Conservation (phyloP, 2,113 vertebrate species). For the Cyprinodon tularosa region DNA sequence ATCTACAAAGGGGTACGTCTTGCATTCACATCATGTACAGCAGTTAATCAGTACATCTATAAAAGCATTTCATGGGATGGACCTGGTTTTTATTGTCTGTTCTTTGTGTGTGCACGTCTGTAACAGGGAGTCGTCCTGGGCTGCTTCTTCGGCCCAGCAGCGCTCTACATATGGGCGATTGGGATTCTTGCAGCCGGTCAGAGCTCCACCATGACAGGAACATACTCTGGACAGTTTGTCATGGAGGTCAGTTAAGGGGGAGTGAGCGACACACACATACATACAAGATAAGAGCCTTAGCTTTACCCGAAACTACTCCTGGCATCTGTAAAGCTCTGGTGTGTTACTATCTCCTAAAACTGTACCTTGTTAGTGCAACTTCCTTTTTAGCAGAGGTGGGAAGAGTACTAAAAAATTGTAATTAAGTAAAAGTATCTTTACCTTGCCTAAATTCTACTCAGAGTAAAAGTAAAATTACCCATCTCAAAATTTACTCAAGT, state of each 20-base stretch:
- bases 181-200: conserved; percentile 92
- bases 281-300: no score
- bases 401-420: no score
- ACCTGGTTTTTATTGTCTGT: background rate
- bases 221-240: conserved; percentile 93
- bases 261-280: background rate
- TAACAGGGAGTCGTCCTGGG: conserved; percentile 87
- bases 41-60: background rate
- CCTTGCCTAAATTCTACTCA: no score
- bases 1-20: conserved; percentile 94
- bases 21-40: background rate
- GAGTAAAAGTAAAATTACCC: no score
- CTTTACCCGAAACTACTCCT: no score
- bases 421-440: no score
- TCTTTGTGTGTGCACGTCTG: background rate
- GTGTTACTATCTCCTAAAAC: background rate
- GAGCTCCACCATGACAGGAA: conserved; percentile 96
- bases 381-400: no score
- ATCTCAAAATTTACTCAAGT: no score
- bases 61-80: background rate
- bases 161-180: conserved; percentile 86
- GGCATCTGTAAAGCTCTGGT: no score
- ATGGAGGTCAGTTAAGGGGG: conserved; percentile 85
- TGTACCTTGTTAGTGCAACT: background rate
- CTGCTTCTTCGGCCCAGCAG: conserved; percentile 85